phyloP scores from a whole-genome alignment of 2,888 invertebrate species.

The Melanophora roralis region DNA sequence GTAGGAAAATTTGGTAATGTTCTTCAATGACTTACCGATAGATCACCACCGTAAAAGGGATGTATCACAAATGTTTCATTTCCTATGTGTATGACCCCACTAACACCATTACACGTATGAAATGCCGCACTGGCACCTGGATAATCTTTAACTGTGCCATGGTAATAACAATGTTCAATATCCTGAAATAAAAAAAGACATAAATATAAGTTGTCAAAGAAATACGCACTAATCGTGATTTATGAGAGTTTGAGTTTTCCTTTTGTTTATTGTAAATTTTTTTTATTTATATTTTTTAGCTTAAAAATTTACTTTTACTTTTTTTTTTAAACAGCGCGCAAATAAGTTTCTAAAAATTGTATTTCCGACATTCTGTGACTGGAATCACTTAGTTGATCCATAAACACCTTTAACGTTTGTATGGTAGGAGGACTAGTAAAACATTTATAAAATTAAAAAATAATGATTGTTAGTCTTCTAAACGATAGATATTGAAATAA shows the following conservation, averaged over 20 bases:
- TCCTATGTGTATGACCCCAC: conserved; percentile 97
- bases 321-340: too few species aligned
- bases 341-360: not conserved
- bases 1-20: conserved; percentile 12
- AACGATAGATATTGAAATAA: too few species aligned
- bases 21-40: conserved; percentile 86
- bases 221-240: not conserved
- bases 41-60: conserved; percentile 97
- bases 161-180: conserved; percentile 99
- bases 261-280: not conserved
- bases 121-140: conserved; percentile 97
- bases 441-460: too few species aligned
- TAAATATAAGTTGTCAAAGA: conserved; percentile 26
- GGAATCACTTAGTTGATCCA: too few species aligned
- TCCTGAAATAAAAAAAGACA: conserved; percentile 81
- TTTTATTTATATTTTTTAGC: too few species aligned
- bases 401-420: too few species aligned
- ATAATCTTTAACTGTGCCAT: conserved; percentile 97
- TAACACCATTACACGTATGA: conserved; percentile 98
- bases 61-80: conserved; percentile 99
- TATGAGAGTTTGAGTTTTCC: not conserved
- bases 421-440: too few species aligned
- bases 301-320: too few species aligned
- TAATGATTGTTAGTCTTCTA: too few species aligned
- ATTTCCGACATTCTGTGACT: too few species aligned